phyloP scores from a whole-genome alignment of 2,888 invertebrate genomes.

The Cantharis lateralis region DNA sequence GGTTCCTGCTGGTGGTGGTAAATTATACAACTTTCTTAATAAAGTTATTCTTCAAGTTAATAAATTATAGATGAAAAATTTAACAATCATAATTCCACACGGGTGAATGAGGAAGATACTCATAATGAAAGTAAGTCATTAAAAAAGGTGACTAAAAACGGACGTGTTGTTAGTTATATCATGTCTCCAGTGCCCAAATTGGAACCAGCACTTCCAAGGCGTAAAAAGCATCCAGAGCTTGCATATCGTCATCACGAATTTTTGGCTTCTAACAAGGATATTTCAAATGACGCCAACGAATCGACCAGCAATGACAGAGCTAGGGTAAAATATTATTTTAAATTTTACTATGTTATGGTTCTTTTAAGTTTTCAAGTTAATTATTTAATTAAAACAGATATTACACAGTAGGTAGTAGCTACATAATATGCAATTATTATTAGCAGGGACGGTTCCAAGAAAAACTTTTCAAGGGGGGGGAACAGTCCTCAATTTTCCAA shows the following conservation, averaged over 20 bases:
- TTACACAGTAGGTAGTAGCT: conserved; percentile 24
- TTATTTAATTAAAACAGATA: conserved; percentile 19
- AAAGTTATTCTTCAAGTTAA: neutral
- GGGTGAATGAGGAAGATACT: conserved; percentile 49
- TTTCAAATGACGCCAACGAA: conserved; percentile 63
- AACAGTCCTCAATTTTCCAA: too few species aligned
- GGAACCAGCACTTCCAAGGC: conserved; percentile 84
- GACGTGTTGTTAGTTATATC: conserved; percentile 42
- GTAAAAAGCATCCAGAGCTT: conserved; percentile 87
- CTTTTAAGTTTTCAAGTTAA: conserved; percentile 22
- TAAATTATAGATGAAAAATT: conserved; percentile 44
- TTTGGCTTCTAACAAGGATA: conserved; percentile 67
- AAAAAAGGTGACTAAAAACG: conserved; percentile 39
- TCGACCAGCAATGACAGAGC: conserved; percentile 66
- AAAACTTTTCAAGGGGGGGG: too few species aligned
- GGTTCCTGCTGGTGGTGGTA: conserved; percentile 17
- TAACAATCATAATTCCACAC: conserved; percentile 45
- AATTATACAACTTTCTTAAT: neutral
- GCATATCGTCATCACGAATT: conserved; percentile 87
- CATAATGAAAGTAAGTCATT: conserved; percentile 49
- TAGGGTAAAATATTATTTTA: conserved; percentile 59
- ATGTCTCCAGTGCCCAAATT: conserved; percentile 59
- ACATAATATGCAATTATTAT: conserved; percentile 7
- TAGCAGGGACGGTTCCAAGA: too few species aligned
- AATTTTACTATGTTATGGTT: conserved; percentile 5